Base-by-base conservation (phyloP, 2,113 vertebrate genomes). In the Hemichromis elongatus region DNA sequence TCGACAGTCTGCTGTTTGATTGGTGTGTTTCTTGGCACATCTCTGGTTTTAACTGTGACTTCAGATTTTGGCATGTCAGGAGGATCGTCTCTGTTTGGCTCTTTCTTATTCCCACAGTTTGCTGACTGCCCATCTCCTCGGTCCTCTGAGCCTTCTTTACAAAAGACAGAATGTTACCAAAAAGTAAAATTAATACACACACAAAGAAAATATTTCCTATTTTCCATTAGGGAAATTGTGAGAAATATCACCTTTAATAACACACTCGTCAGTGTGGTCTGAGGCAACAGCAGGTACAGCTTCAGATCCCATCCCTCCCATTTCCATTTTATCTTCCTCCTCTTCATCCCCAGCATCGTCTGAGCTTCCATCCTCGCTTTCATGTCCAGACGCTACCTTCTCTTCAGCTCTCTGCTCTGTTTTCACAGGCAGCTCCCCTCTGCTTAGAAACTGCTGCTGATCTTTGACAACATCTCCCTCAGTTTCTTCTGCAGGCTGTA, bases 401-500 rank as follows among this genome's bases (percentile, higher is more conserved):
- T 80, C 75, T 8, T 77, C 45, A 24, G 78, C 52, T 26, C 0
- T 26, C 5, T 56, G 66, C 30, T 70, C 59, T 53, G 9, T 13
- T 16, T 73, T 53, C 6, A 14, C 5, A n/a, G 9, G 13, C 68
- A 56, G 3, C 9, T 82, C 0, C 12, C 53, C 50, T 3, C 42
- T 52, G 42, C 9, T 16, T 26, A 55, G 33, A 59, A 14, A 3
- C 50, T 35, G 24, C 12, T 87, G 18, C 13, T 61, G 30, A 52
- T 83, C 80, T 28, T 16, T 3, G 10, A 11, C 13, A 11, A 75
- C 42, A 11, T 86, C 81, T 26, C 75, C n/a, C 21, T 66, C 40
- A 55, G 33, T 50, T 33, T 7, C 42, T 26, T 77, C 63, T 33
- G 7, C 9, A 5, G 50, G 14, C 3, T 54, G 21, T 21, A 12